Percentiles rank a stretch among this genome's conserved stretches.
These are phyloP conservation scores for Diplazon laetatorius DNA, from an alignment of 2,888 invertebrate genomes.

Conservation along the genomic window DNA sequence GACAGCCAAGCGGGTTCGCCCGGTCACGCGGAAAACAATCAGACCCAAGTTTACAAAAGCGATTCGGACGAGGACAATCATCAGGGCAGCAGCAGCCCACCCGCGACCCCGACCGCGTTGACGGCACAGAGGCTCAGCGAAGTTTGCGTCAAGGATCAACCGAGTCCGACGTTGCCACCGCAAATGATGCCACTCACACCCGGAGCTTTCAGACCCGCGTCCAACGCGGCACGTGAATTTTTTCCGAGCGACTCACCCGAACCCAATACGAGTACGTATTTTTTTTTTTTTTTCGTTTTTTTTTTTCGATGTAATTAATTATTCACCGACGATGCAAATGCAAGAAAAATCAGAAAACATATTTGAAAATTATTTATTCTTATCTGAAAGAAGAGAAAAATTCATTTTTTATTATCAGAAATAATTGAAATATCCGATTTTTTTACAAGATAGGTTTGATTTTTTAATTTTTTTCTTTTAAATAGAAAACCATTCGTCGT, in stretches of 20 bases:
- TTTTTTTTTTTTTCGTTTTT: no score
- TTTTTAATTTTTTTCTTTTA: no score
- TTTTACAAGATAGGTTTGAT: no score
- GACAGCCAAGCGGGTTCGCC: slow-evolving; percentile 94
- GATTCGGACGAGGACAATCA: slow-evolving; percentile 92
- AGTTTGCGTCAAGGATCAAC: slow-evolving; percentile 80
- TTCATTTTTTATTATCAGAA: no score
- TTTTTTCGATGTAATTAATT: neutral
- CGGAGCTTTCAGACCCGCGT: slow-evolving; percentile 81
- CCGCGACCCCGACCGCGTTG: slow-evolving; percentile 84
- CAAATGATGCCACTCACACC: slow-evolving; percentile 81
- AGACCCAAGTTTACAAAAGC: slow-evolving; percentile 77
- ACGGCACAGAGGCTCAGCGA: slow-evolving; percentile 81
- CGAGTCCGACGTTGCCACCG: slow-evolving; percentile 78
- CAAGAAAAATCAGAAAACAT: no score
- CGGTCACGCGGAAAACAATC: slow-evolving; percentile 87
- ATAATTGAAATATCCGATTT: no score
- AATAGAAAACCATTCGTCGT: no score
- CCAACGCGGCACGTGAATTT: slow-evolving; percentile 87
- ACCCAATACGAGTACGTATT: slow-evolving; percentile 95
- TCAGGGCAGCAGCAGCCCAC: slow-evolving; percentile 83
- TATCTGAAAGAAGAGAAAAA: no score
- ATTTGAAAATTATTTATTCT: no score
- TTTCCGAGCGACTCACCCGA: slow-evolving; percentile 92
- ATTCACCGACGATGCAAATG: neutral